phyloP scores from a whole-genome alignment of 2,113 vertebrate species.

The Struthidea cinerea region DNA sequence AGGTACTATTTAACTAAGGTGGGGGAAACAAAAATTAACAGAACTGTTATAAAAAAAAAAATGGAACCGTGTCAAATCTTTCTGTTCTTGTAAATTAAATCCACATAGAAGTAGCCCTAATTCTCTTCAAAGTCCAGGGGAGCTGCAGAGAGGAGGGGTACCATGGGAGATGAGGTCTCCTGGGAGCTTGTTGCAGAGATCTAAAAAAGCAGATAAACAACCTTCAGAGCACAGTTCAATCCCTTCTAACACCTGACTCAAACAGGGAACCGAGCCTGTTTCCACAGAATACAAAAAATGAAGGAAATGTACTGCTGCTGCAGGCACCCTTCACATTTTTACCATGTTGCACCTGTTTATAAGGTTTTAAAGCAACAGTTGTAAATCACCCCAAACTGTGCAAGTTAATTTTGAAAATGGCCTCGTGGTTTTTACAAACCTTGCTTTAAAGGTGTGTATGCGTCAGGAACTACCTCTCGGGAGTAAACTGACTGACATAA shows the following conservation, averaged over 20 bases:
- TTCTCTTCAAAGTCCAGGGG: neutral
- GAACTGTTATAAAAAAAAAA: neutral
- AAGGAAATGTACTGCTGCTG: neutral
- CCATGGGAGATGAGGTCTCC: neutral
- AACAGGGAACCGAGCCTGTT: neutral
- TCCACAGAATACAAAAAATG: neutral
- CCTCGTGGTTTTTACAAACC: neutral
- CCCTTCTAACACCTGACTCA: neutral
- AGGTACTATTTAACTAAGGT: neutral
- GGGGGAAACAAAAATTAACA: neutral
- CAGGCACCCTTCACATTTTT: neutral
- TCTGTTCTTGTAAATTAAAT: neutral
- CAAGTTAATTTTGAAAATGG: neutral
- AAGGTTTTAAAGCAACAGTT: neutral
- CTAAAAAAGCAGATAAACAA: neutral
- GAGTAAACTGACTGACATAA: neutral
- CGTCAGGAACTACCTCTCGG: neutral
- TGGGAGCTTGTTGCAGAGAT: neutral
- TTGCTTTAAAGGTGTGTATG: neutral
- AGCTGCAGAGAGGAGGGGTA: neutral
- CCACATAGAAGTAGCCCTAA: neutral
- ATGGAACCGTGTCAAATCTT: neutral
- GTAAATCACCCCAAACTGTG: neutral
- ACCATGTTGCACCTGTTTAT: neutral
- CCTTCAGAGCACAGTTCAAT: neutral